Base-by-base conservation (phyloP, 1,140 invertebrate genomes). In the Diachasma alloeum region DNA sequence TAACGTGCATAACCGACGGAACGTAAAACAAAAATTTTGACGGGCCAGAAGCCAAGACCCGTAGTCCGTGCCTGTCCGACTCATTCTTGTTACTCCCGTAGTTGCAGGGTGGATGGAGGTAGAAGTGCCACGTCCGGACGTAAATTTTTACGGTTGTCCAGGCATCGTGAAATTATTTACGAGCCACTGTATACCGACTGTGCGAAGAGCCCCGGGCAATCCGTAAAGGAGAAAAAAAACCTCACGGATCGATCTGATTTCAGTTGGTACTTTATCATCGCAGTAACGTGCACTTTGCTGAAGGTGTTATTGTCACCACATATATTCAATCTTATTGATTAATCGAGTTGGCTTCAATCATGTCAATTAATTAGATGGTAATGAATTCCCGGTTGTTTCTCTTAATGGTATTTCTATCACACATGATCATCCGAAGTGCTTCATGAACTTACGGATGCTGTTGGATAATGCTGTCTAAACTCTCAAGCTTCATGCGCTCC, bases 121-220 rank as follows among this genome's bases (percentile, higher is more conserved):
- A 31, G 66, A 19, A 68, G 31, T 68, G 66, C 66, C 66, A 68
- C 66, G 66, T 68, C 66, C 66, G 66, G 66, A 68, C 66, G 66
- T 68, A 39, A 68, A 68, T 68, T 68, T 68, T 68, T 68, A 68
- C 66, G 66, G 66, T 37, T 39, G 36, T 68, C 66, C 66, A 26
- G 66, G 31, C 66, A 39, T 68, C 66, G 66, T 68, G 66, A 68
- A 68, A 68, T 68, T 68, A 68, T 68, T 68, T 68, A 68, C 66
- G 66, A 68, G 31, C 66, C 66, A 37, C 66, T 4, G 36, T 68
- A 68, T 68, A 36, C 59, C 24, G 15, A 31, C 59, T 66, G 22
- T 15, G 26, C 31, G 8, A 37, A 39, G n/a, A 15, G 4, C 5
- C 13, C n/a, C 6, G 17, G 26, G 26, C n/a, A 39, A 68, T 17